Conservation (phyloP, 64 coral and sea anemone species). For the Orbicella faveolata region DNA sequence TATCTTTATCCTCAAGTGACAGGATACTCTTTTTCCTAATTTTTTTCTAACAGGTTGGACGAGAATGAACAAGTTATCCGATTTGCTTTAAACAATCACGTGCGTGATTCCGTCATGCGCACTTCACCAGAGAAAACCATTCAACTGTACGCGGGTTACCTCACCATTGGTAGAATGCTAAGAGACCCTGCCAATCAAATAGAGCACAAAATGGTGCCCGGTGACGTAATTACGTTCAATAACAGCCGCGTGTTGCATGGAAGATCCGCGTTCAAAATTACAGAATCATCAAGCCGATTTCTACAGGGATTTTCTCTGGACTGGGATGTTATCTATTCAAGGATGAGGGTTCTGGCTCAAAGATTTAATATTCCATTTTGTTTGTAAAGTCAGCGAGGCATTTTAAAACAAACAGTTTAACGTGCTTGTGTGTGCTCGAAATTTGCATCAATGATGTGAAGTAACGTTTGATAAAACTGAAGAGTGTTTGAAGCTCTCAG, state of each 20-base stretch:
- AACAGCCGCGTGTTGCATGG: constrained; percentile 82
- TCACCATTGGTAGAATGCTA: constrained; percentile 53
- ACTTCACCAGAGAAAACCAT: constrained; percentile 44
- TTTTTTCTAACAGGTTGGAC: constrained; percentile 46
- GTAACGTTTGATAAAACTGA: no score
- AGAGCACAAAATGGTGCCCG: constrained; percentile 49
- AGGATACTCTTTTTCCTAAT: neutral
- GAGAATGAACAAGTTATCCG: constrained; percentile 32
- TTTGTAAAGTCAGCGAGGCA: neutral
- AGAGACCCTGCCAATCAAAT: constrained; percentile 61
- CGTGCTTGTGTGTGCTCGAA: neutral
- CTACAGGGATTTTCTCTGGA: constrained; percentile 55
- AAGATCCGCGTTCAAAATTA: constrained; percentile 40
- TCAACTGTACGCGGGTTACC: constrained; percentile 52
- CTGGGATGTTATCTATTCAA: constrained; percentile 64
- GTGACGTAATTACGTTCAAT: constrained; percentile 68
- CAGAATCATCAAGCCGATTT: constrained; percentile 22
- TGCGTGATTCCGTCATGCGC: constrained; percentile 48
- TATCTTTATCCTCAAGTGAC: no score
- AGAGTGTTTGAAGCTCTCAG: no score
- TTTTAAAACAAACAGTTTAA: neutral
- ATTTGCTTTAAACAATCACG: constrained; percentile 60
- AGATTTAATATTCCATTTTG: constrained; percentile 3
- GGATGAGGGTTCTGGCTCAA: constrained; percentile 39
- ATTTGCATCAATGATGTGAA: neutral